A percentile compares a stretch with the other conserved stretches of the same genome.
Conservation (phyloP, 2,888 invertebrate genomes). For the Agapostemon virescens region DNA sequence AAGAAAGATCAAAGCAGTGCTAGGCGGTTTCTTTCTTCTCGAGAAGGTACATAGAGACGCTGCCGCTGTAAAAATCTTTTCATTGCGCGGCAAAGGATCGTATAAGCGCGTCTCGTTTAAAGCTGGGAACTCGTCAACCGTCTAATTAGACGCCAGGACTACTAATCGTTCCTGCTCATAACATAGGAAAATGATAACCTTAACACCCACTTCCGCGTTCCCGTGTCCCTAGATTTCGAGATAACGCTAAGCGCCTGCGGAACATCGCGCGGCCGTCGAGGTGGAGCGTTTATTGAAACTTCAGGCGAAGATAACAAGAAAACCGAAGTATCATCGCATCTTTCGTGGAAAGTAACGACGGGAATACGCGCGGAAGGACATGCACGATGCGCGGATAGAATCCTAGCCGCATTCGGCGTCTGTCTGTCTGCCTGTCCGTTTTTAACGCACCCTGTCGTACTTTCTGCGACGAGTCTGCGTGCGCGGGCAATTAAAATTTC, state of each 20-base stretch:
- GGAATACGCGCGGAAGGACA: background rate
- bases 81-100: background rate
- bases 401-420: conserved; percentile 5
- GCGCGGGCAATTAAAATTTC: conserved; percentile 29
- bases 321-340: conserved; percentile 13
- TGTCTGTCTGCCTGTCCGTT: background rate
- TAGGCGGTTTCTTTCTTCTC: background rate
- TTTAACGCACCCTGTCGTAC: background rate
- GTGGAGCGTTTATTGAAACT: conserved; percentile 17
- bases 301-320: background rate
- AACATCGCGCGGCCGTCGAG: background rate
- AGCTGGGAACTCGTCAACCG: background rate
- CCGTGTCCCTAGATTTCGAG: background rate
- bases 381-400: background rate
- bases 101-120: background rate
- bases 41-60: background rate
- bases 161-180: background rate
- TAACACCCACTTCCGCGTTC: conserved; percentile 7
- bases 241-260: conserved; percentile 3
- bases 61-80: background rate
- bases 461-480: background rate
- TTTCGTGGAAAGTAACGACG: conserved; percentile 10
- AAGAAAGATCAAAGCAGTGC: background rate
- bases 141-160: conserved; percentile 1
- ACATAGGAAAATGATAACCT: conserved; percentile 10